Evolutionary conservation across 2,888 invertebrate species (phyloP), one percentile per base, ranked within the genome.

Genomic region (Villa cingulata): DNA sequence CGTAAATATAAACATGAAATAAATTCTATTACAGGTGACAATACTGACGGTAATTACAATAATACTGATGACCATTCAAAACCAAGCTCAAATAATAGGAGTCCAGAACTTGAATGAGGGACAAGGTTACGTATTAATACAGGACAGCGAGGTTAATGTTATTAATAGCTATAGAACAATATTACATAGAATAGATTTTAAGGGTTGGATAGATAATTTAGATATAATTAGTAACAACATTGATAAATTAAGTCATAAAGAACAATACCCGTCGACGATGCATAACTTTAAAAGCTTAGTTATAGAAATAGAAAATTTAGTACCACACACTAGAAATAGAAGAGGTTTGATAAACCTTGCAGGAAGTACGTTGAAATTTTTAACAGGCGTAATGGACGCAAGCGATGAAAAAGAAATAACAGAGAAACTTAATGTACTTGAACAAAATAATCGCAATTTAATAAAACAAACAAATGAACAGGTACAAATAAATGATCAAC

Each of bases 371-470:
- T n/a, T 50, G n/a, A n/a, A n/a, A n/a, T n/a, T n/a, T n/a, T n/a
- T n/a, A n/a, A n/a, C n/a, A n/a, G n/a, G n/a, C n/a, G 37, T 43
- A 3, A 47, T 46, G 49, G 46, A 47, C 20, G 40, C 43, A 17
- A 23, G 43, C 15, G 41, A 49, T 6, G 41, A 46, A 18, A 20
- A 46, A 5, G 29, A 46, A 37, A 46, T 49, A n/a, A n/a, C n/a
- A n/a, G n/a, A n/a, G n/a, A n/a, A n/a, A n/a, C n/a, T n/a, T n/a
- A n/a, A n/a, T n/a, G n/a, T n/a, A n/a, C n/a, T n/a, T n/a, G n/a
- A n/a, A n/a, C n/a, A n/a, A n/a, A n/a, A n/a, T n/a, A n/a, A n/a
- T n/a, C n/a, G n/a, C n/a, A n/a, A n/a, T n/a, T n/a, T n/a, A n/a
- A n/a, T n/a, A n/a, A n/a, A n/a, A n/a, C n/a, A n/a, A n/a, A n/a